Conservation (phyloP, 2,888 invertebrate genomes). For the Dexiosoma caninum region DNA sequence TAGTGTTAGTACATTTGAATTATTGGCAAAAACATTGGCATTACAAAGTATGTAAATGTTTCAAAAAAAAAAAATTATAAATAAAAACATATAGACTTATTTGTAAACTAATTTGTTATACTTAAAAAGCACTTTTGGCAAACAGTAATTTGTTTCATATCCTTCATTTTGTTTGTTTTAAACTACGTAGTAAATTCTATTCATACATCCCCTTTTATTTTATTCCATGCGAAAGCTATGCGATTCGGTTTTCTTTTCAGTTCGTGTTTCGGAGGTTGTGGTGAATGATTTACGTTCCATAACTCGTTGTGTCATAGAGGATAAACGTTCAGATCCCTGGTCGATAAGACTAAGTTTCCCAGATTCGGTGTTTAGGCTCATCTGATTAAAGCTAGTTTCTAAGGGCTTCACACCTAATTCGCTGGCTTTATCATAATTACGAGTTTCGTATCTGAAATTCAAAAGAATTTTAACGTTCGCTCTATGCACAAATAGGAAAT, state of each 20-base stretch:
- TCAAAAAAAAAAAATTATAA: not conserved
- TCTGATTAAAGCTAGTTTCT: conserved; percentile 75
- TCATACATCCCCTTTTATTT: not conserved
- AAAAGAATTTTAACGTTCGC: not conserved
- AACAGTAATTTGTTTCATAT: conserved; percentile 58
- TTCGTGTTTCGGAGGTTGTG: conserved; percentile 76
- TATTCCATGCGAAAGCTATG: conserved; percentile 78
- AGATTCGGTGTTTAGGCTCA: conserved; percentile 75
- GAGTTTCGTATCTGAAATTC: conserved; percentile 76
- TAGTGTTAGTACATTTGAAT: conserved; percentile 56
- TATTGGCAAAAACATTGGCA: conserved; percentile 69
- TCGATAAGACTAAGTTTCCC: conserved; percentile 76
- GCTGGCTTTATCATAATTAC: conserved; percentile 75
- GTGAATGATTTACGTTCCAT: conserved; percentile 77
- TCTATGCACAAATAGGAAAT: no score
- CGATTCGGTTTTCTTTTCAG: conserved; percentile 77
- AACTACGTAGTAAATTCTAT: conserved; percentile 27
- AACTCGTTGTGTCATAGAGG: conserved; percentile 77
- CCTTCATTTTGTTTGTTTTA: conserved; percentile 14
- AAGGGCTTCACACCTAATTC: conserved; percentile 72
- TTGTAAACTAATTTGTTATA: conserved; percentile 60
- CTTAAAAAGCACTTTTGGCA: conserved; percentile 76
- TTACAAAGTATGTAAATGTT: conserved; percentile 43
- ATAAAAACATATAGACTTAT: conserved; percentile 20
- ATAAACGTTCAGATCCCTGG: conserved; percentile 75